A percentile compares a stretch with the other conserved stretches of the same genome.
Evolutionary conservation across 2,113 vertebrate species (phyloP).

Genomic region (Beaufortia kweichowensis): DNA sequence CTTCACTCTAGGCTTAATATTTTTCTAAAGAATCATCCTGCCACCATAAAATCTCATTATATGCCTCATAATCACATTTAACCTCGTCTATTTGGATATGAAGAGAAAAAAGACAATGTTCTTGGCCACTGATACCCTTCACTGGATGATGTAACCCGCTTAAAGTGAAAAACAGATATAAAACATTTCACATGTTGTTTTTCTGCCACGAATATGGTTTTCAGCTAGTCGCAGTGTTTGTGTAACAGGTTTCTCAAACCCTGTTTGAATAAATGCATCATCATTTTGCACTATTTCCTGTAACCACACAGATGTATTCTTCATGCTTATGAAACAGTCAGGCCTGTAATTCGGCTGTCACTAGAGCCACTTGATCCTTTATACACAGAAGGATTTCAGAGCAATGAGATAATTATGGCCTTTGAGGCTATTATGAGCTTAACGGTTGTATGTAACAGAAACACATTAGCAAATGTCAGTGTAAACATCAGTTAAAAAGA

Average conservation of each 20-base stretch:
- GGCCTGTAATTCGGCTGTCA: background rate
- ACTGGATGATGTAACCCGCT: slow-evolving; percentile 11
- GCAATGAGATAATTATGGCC: background rate
- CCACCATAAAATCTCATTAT: background rate
- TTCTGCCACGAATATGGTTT: background rate
- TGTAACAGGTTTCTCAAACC: background rate
- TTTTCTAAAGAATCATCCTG: background rate
- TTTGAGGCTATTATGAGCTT: background rate
- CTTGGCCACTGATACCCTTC: background rate
- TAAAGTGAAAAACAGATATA: background rate
- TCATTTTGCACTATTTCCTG: background rate
- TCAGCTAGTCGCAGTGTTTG: background rate
- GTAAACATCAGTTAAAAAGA: too few species aligned
- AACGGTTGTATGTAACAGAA: background rate
- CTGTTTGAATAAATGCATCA: slow-evolving; percentile 1
- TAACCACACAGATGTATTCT: background rate
- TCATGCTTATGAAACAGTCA: background rate
- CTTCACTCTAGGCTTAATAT: background rate
- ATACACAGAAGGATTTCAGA: background rate
- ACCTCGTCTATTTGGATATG: slow-evolving; percentile 9
- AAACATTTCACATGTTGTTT: background rate
- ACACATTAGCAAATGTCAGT: too few species aligned
- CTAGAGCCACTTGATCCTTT: background rate
- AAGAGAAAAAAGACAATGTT: background rate
- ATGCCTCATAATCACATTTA: background rate